Percentiles rank a stretch among this genome's conserved stretches.
Evolutionary conservation across 2,113 vertebrate species (phyloP).

Genomic region (Myotis yumanensis): DNA sequence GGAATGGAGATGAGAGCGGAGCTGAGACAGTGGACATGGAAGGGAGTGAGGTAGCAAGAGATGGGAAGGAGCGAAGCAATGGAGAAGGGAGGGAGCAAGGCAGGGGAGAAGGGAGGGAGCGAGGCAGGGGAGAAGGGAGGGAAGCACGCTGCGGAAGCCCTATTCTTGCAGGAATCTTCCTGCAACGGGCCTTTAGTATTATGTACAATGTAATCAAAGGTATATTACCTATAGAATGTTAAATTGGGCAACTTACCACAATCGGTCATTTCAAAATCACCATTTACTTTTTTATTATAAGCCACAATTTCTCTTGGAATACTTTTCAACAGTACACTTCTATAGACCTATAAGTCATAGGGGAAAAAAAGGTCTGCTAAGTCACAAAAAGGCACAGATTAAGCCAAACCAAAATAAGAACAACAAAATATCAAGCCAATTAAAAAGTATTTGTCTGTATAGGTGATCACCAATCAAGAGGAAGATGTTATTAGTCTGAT

Average conservation of each 20-base stretch:
- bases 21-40: too few species aligned
- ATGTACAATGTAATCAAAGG: not conserved
- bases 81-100: too few species aligned
- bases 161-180: too few species aligned
- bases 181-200: not conserved
- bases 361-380: not conserved
- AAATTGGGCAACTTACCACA: slow-evolving; percentile 75
- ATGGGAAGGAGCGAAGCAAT: too few species aligned
- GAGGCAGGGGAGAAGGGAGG: too few species aligned
- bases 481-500: not conserved
- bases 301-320: slow-evolving; percentile 65
- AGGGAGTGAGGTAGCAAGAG: too few species aligned
- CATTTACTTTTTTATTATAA: slow-evolving; percentile 81
- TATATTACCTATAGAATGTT: not conserved
- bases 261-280: slow-evolving; percentile 83
- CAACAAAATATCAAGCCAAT: slow-evolving; percentile 42
- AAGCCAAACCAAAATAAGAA: slow-evolving; percentile 47
- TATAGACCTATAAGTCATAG: slow-evolving; percentile 89
- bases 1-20: too few species aligned
- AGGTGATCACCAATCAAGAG: not conserved
- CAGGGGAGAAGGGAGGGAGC: too few species aligned
- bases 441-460: slow-evolving; percentile 8
- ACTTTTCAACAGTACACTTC: slow-evolving; percentile 92
- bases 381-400: slow-evolving; percentile 15
- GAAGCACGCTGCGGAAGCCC: too few species aligned